phyloP scores from a whole-genome alignment of 2,888 invertebrate species.

The Tiphia femorata region DNA sequence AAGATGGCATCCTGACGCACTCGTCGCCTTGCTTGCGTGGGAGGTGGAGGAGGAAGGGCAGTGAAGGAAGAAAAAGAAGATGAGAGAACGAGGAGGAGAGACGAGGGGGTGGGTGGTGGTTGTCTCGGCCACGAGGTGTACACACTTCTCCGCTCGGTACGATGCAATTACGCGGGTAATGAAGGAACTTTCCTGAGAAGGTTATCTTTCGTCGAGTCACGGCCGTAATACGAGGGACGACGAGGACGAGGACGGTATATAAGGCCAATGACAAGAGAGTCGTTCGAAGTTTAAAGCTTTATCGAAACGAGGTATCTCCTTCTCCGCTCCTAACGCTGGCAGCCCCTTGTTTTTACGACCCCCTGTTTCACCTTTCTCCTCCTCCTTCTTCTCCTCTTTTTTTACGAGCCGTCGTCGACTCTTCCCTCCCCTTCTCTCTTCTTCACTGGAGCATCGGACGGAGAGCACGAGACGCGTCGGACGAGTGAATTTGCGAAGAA shows the following conservation, averaged over 20 bases:
- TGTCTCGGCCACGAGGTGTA: conserved; percentile 32
- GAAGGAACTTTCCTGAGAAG: conserved; percentile 45
- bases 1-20: no score
- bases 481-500: no score
- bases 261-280: conserved; percentile 25
- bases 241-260: not conserved
- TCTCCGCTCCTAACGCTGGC: not conserved
- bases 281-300: conserved; percentile 29
- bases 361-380: conserved; percentile 15
- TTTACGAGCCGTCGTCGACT: not conserved
- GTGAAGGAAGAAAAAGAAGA: not conserved
- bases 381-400: not conserved
- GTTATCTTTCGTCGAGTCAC: conserved; percentile 45
- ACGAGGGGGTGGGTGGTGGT: conserved; percentile 18
- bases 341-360: no score
- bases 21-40: no score
- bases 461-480: no score
- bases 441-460: no score
- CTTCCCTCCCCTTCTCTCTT: not conserved
- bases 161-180: conserved; percentile 48
- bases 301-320: conserved; percentile 30
- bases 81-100: not conserved
- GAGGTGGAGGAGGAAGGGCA: not conserved
- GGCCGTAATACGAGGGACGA: conserved; percentile 20
- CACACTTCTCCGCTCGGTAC: conserved; percentile 37